Evolutionary conservation across 2,113 vertebrate genomes (phyloP), one percentile per base, ranked within the genome.

Genomic region (Cnemophilus loriae): DNA sequence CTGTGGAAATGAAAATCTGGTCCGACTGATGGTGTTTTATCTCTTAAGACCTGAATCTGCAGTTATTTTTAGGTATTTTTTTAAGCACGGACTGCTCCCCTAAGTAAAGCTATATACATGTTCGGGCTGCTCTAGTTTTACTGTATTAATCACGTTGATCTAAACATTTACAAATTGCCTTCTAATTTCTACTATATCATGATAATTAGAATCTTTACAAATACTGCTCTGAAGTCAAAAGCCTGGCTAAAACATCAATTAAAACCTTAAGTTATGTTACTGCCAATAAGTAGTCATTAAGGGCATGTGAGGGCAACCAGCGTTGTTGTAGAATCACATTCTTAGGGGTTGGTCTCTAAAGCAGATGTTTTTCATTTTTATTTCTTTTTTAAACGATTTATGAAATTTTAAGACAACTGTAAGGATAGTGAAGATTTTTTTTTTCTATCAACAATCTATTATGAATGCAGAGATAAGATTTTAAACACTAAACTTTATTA

Each of bases 241-340:
- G 75, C 65, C 90, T 94, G 77, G 76, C 41, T 96, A 84, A 90
- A 90, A 37, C 83, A 81, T 92, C 93, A 95, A 32, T 96, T 92
- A 93, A 96, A 94, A 84, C 76, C 92, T 82, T 90, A 95, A 94
- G 68, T 95, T 96, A 93, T 90, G 93, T 93, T 84, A 64, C 82
- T 96, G 95, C 90, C 93, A 96, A 93, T 95, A 95, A 93, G 52
- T 90, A 80, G 93, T 87, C 93, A 95, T 93, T 94, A 96, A 88
- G 90, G 95, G 88, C 90, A 90, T 3, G 68, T 52, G 83, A 95
- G 87, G 92, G 92, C 93, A 96, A 84, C 56, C 76, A 55, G 32
- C 3, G 0, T 41, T 89, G 78, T 52, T 95, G 73, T 69, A 84
- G 56, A 92, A 73, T 76, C 86, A 81, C 41, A 32, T 94, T 88